Conservation (phyloP, 2,797 vertebrate species). For the Cuculus canorus region DNA sequence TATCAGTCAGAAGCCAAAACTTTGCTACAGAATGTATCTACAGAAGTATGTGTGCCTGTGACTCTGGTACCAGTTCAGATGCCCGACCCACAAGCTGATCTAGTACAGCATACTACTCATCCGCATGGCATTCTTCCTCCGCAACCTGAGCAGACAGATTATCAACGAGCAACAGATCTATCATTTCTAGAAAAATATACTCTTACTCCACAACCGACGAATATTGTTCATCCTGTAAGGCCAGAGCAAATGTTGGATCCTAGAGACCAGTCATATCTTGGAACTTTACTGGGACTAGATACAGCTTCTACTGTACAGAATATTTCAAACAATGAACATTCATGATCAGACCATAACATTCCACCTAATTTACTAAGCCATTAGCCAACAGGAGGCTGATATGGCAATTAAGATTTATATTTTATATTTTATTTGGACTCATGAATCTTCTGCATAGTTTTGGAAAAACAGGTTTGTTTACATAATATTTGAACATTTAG, state of each 20-base stretch:
- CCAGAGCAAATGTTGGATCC: conserved; percentile 93
- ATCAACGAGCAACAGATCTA: conserved; percentile 87
- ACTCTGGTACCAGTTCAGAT: conserved; percentile 81
- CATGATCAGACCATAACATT: conserved; percentile 72
- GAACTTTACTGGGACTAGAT: conserved; percentile 91
- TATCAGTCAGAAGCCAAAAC: conserved; percentile 75
- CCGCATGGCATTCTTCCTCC: conserved; percentile 73
- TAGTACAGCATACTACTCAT: conserved; percentile 63
- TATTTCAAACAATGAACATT: conserved; percentile 83
- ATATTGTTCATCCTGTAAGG: conserved; percentile 91
- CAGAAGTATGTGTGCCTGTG: conserved; percentile 76
- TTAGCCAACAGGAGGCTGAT: conserved; percentile 19
- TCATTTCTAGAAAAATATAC: conserved; percentile 96
- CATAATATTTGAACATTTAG: conserved; percentile 48
- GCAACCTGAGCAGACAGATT: conserved; percentile 80
- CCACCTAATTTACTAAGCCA: conserved; percentile 22
- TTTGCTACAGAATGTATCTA: conserved; percentile 70
- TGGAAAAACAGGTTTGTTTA: conserved; percentile 67
- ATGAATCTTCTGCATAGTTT: conserved; percentile 67
- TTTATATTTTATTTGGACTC: conserved; percentile 64
- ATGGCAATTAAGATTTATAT: conserved; percentile 51
- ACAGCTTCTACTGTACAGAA: conserved; percentile 82
- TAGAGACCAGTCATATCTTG: conserved; percentile 92
- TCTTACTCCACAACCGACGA: conserved; percentile 92
- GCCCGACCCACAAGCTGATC: conserved; percentile 72